Percentiles rank a stretch among this genome's conserved stretches.
These are phyloP conservation scores for Drosophila atripex DNA, from an alignment of 2,888 invertebrate genomes.

Conservation along the genomic window DNA sequence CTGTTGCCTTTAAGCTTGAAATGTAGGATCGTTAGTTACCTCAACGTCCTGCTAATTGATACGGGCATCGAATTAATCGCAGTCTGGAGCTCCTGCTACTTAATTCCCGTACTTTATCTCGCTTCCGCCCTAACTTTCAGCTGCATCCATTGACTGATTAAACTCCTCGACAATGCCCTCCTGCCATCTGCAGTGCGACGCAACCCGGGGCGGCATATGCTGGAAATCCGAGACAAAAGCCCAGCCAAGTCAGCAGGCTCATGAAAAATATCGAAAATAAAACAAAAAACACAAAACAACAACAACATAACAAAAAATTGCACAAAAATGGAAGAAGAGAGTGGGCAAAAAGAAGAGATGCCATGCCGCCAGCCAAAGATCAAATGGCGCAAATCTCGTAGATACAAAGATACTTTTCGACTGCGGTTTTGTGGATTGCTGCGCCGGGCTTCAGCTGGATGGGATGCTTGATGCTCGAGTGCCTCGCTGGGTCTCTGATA, in stretches of 20 bases:
- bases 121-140: slow-evolving; percentile 5
- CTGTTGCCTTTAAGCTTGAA: background rate
- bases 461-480: slow-evolving; percentile 15
- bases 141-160: slow-evolving; percentile 31
- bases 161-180: slow-evolving; percentile 6
- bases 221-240: slow-evolving; percentile 35
- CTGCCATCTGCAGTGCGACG: slow-evolving; percentile 20
- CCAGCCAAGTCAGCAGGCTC: slow-evolving; percentile 52
- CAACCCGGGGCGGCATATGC: slow-evolving; percentile 29
- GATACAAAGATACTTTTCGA: slow-evolving; percentile 65
- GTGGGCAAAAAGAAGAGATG: slow-evolving; percentile 45
- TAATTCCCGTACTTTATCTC: slow-evolving; percentile 17
- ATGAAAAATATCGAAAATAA: slow-evolving; percentile 30
- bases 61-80: slow-evolving; percentile 22
- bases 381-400: slow-evolving; percentile 70
- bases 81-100: slow-evolving; percentile 36
- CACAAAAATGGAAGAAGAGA: slow-evolving; percentile 15
- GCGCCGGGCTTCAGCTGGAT: slow-evolving; percentile 24
- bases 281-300: background rate
- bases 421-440: slow-evolving; percentile 58
- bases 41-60: slow-evolving; percentile 28
- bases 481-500: slow-evolving; percentile 21
- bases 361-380: slow-evolving; percentile 72
- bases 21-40: background rate
- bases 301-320: slow-evolving; percentile 7